phyloP scores from a whole-genome alignment of 2,888 invertebrate genomes.

The Cryptus viduatorius region DNA sequence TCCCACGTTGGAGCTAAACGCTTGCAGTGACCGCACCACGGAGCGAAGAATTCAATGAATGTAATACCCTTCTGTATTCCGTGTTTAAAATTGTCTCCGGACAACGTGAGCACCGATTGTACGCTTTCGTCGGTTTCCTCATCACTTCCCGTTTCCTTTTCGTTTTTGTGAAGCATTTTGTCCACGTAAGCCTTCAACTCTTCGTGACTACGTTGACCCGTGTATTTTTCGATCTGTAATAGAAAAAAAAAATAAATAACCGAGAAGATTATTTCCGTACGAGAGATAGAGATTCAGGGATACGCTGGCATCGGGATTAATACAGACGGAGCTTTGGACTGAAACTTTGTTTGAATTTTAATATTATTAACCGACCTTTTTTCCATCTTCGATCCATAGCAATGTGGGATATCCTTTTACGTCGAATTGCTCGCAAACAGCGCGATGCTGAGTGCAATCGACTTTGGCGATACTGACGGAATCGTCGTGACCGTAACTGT shows the following conservation, averaged over 20 bases:
- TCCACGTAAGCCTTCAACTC: conserved; percentile 90
- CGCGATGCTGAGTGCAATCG: conserved; percentile 92
- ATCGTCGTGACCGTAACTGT: conserved; percentile 88
- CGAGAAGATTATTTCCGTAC: background rate
- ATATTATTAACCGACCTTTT: conserved; percentile 87
- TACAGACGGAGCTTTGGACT: background rate
- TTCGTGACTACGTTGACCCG: conserved; percentile 89
- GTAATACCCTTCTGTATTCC: conserved; percentile 90
- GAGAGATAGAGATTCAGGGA: background rate
- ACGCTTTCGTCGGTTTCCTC: conserved; percentile 78
- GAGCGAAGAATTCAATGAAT: conserved; percentile 95
- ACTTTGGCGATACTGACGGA: conserved; percentile 92
- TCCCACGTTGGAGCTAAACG: conserved; percentile 94
- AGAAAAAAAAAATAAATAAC: conserved; percentile 45
- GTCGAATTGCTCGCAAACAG: conserved; percentile 92
- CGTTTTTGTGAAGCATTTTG: conserved; percentile 88
- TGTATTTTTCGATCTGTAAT: conserved; percentile 90
- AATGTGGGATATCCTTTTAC: conserved; percentile 95
- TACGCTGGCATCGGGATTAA: background rate
- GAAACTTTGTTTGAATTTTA: background rate
- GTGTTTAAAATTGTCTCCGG: conserved; percentile 90
- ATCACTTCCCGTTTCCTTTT: conserved; percentile 78
- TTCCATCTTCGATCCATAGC: conserved; percentile 95
- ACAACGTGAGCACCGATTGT: conserved; percentile 88
- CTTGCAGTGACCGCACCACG: conserved; percentile 97